phyloP scores from a whole-genome alignment of 2,888 invertebrate genomes.

The Tortricodes alternella region DNA sequence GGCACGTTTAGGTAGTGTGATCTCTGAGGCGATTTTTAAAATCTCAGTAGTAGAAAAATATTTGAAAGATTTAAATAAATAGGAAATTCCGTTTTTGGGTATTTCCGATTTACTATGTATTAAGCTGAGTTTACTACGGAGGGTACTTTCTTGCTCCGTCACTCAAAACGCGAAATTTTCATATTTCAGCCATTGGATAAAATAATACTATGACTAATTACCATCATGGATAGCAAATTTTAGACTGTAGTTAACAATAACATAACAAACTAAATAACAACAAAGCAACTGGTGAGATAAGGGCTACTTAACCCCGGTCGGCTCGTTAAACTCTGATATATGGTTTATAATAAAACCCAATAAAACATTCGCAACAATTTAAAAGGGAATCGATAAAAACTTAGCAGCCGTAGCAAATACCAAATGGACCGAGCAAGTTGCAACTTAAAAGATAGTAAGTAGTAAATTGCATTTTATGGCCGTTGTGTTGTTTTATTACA shows the following conservation, averaged over 20 bases:
- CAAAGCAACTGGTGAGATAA: conserved; percentile 72
- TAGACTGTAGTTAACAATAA: conserved; percentile 22
- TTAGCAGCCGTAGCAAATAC: conserved; percentile 61
- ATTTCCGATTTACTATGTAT: too few relatives aligned
- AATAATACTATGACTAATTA: too few relatives aligned
- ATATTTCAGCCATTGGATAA: too few relatives aligned
- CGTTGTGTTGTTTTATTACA: conserved; percentile 44
- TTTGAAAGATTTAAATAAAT: too few relatives aligned
- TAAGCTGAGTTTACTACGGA: too few relatives aligned
- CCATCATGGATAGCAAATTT: not conserved
- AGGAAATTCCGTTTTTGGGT: too few relatives aligned
- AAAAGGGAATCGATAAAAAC: conserved; percentile 76
- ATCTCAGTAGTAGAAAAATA: too few relatives aligned
- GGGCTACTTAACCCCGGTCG: conserved; percentile 69
- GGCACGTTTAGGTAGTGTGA: too few relatives aligned
- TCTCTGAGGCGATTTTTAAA: too few relatives aligned
- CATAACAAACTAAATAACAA: conserved; percentile 56
- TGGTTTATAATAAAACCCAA: conserved; percentile 76
- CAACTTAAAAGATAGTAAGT: conserved; percentile 63
- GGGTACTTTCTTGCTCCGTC: too few relatives aligned
- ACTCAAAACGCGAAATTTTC: too few relatives aligned
- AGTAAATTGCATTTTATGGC: conserved; percentile 75
- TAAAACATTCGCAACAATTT: conserved; percentile 81
- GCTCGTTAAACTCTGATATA: conserved; percentile 80
- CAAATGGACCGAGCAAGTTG: conserved; percentile 57